Evolutionary conservation across 2,888 invertebrate species (phyloP).

Genomic region (Apoderus coryli): DNA sequence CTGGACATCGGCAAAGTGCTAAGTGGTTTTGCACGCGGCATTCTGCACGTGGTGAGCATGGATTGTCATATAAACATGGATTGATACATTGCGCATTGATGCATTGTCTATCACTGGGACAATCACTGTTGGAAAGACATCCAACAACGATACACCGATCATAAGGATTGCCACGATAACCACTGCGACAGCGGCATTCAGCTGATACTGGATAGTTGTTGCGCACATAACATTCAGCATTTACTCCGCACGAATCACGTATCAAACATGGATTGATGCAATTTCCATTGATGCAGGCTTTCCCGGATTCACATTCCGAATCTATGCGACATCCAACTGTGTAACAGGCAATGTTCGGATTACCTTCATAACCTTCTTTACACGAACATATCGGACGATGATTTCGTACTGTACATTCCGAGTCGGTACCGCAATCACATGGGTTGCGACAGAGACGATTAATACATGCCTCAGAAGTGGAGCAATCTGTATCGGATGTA

Average conservation of each 20-base stretch:
- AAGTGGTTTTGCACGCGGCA: constrained; percentile 72
- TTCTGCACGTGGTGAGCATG: constrained; percentile 63
- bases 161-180: constrained; percentile 67
- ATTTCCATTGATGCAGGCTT: constrained; percentile 72
- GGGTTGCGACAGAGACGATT: constrained; percentile 77
- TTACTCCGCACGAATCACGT: constrained; percentile 64
- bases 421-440: constrained; percentile 75
- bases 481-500: constrained; percentile 64
- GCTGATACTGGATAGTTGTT: constrained; percentile 46
- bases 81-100: constrained; percentile 74
- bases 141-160: constrained; percentile 64
- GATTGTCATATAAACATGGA: constrained; percentile 64
- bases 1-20: constrained; percentile 72
- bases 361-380: constrained; percentile 68
- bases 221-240: constrained; percentile 62
- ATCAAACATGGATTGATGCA: constrained; percentile 77
- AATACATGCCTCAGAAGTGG: constrained; percentile 64
- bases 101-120: constrained; percentile 73
- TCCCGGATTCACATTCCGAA: constrained; percentile 68
- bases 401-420: constrained; percentile 65
- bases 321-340: constrained; percentile 70
- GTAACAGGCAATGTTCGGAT: constrained; percentile 69
- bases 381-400: constrained; percentile 83
- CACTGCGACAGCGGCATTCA: constrained; percentile 66
- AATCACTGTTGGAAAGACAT: constrained; percentile 76